Evolutionary conservation across 2,797 vertebrate species (phyloP).

Genomic region (Tokudaia tokunoshimensis): DNA sequence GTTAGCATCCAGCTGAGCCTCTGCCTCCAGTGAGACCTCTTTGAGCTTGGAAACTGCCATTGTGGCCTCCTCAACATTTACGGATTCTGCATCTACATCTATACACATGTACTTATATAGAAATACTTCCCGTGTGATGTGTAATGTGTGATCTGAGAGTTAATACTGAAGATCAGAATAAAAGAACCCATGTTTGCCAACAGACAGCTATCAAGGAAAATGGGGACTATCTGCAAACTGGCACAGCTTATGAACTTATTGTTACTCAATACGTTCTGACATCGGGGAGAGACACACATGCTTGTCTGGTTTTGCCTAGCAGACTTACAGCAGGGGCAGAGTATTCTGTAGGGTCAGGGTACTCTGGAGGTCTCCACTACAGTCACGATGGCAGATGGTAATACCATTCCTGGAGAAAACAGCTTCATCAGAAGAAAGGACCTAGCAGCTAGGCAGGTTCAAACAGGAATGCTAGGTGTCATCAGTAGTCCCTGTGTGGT

Average conservation of each 20-base stretch:
- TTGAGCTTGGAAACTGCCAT: not conserved
- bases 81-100: not conserved
- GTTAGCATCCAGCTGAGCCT: not conserved
- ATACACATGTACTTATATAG: not conserved
- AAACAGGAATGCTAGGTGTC: not conserved
- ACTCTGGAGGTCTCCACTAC: not conserved
- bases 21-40: not conserved
- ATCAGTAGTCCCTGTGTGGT: not conserved
- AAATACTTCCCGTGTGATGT: not conserved
- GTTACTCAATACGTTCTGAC: not conserved
- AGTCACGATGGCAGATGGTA: not conserved
- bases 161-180: not conserved
- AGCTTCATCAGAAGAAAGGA: not conserved
- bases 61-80: not conserved
- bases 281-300: not conserved
- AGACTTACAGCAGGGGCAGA: not conserved
- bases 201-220: not conserved
- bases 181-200: not conserved
- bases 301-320: not conserved
- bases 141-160: not conserved
- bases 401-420: not conserved
- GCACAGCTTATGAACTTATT: not conserved
- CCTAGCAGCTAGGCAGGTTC: not conserved
- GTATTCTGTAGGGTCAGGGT: not conserved
- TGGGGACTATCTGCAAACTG: not conserved